Conservation (phyloP, 92 coral and sea anemone species). For the Palythoa heliodiscus region DNA sequence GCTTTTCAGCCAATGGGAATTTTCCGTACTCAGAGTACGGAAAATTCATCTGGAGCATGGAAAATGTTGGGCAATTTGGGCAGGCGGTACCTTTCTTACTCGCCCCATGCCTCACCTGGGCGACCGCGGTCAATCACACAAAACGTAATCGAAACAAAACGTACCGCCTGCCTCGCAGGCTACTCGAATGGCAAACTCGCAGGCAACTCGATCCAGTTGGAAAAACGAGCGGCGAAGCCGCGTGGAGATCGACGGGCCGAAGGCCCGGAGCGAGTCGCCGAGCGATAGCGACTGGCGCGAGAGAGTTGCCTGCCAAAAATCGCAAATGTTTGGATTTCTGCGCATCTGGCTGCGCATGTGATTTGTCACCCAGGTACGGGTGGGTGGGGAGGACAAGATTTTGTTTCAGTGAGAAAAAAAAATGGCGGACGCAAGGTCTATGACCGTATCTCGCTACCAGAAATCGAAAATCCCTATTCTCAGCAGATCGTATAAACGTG, state of each 20-base stretch:
- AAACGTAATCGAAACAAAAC: no score
- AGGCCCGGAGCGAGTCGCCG: constrained; percentile 25
- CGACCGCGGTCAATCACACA: no score
- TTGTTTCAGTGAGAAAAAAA: not conserved
- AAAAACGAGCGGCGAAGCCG: constrained; percentile 27
- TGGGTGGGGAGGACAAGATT: not conserved
- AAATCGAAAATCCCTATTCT: constrained; percentile 19
- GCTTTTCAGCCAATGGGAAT: no score
- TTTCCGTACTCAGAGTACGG: no score
- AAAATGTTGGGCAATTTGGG: no score
- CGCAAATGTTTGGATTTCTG: constrained; percentile 17
- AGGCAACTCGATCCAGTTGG: no score
- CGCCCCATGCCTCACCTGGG: no score
- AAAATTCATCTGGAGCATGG: no score
- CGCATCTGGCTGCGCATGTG: constrained; percentile 29
- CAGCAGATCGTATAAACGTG: not conserved
- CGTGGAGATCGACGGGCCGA: constrained; percentile 11
- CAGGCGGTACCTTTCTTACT: no score
- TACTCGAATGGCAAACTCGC: no score
- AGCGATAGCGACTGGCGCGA: constrained; percentile 18
- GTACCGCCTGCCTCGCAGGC: no score
- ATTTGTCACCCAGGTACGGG: not conserved
- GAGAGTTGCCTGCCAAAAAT: constrained; percentile 32
- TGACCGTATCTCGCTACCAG: constrained; percentile 1
- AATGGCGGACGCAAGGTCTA: not conserved